A percentile compares a stretch with the other conserved stretches of the same genome.
These are phyloP conservation scores for Ciona savignyi DNA, from an alignment of 23 tunicate species.

Conservation along the genomic window DNA sequence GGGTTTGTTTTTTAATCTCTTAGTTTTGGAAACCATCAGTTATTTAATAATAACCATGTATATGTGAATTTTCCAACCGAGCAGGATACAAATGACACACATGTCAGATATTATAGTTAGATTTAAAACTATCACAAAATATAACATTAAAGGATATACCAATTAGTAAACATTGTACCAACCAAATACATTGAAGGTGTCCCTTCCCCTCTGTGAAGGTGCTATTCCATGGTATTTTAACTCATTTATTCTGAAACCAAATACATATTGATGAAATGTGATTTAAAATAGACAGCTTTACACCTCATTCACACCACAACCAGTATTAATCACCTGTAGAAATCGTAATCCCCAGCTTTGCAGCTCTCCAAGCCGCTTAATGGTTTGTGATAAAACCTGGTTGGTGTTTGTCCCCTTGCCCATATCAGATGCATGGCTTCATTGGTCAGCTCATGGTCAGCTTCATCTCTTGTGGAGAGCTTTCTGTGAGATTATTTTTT, in stretches of 20 bases:
- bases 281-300: neutral
- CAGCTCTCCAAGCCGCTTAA: constrained; percentile 54
- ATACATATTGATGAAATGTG: neutral
- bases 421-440: constrained; percentile 17
- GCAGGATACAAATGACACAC: neutral
- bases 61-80: too few species aligned
- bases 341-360: constrained; percentile 47
- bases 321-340: constrained; percentile 17
- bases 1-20: too few species aligned
- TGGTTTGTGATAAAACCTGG: constrained; percentile 32
- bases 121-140: too few species aligned
- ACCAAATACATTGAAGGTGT: constrained; percentile 30
- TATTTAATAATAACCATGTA: too few species aligned
- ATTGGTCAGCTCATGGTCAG: constrained; percentile 40
- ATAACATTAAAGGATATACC: too few species aligned
- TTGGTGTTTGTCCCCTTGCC: constrained; percentile 70
- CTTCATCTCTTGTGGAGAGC: constrained; percentile 15
- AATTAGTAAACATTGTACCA: constrained; percentile 1
- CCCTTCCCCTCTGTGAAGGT: constrained; percentile 48
- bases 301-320: neutral
- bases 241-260: constrained; percentile 35
- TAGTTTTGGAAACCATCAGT: too few species aligned
- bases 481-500: constrained; percentile 15
- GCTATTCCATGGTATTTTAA: constrained; percentile 73
- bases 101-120: too few species aligned